Conservation (phyloP, 1,140 invertebrate species). For the Drosophila paulistorum region DNA sequence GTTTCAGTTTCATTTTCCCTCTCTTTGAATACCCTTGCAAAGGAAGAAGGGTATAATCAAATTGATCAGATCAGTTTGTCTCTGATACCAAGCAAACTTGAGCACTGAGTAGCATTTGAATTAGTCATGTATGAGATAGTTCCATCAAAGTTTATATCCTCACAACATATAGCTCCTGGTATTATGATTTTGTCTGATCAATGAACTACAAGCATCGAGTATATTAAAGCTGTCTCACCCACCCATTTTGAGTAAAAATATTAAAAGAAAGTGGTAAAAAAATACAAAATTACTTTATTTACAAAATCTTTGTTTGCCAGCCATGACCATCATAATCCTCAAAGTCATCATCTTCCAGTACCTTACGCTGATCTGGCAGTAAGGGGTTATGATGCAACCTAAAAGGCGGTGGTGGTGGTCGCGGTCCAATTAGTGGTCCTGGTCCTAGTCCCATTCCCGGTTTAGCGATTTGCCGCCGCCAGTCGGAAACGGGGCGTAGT, state of each 20-base stretch:
- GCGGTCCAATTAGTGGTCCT: background rate
- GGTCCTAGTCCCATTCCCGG: no score
- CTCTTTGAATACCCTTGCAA: background rate
- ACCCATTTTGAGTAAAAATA: no score
- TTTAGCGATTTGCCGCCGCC: slow-evolving; percentile 32
- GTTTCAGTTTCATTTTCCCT: background rate
- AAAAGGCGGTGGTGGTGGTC: background rate
- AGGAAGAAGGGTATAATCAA: no score
- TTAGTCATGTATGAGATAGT: no score
- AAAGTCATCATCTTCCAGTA: slow-evolving; percentile 23
- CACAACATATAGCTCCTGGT: no score
- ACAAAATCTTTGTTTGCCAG: background rate
- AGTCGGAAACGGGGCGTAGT: slow-evolving; percentile 38
- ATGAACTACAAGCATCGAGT: no score
- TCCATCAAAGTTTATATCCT: no score
- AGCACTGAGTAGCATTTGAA: no score
- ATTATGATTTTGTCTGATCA: no score
- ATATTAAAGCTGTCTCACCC: no score
- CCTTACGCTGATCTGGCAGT: slow-evolving; percentile 38
- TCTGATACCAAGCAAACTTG: no score
- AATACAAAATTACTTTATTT: background rate
- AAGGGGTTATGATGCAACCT: slow-evolving; percentile 44
- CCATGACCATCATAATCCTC: background rate
- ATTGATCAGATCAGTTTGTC: no score
- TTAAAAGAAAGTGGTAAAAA: background rate